phyloP scores from a whole-genome alignment of 2,113 vertebrate species.

The Helogale parvula region DNA sequence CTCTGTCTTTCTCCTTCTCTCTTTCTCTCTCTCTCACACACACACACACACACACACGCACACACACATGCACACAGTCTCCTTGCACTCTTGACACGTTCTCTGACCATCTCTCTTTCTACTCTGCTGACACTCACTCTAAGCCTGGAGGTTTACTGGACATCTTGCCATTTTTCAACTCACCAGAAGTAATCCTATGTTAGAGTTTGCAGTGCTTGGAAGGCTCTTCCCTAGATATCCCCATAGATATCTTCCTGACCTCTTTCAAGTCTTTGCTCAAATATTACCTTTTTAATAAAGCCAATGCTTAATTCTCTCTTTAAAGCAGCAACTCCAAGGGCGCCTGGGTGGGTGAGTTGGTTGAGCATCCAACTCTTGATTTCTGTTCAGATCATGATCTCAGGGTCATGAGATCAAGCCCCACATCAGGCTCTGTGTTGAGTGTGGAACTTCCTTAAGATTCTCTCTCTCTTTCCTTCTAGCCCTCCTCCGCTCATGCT shows the following conservation, averaged over 20 bases:
- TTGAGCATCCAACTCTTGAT: no score
- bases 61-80: neutral
- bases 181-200: accelerated
- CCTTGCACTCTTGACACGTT: neutral
- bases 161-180: neutral
- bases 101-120: neutral
- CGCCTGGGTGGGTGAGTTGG: no score
- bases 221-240: accelerated
- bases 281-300: neutral
- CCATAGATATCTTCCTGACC: neutral
- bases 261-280: neutral
- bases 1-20: neutral
- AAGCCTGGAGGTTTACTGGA: no score
- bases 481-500: no score
- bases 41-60: neutral
- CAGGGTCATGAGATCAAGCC: no score
- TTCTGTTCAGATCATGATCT: no score
- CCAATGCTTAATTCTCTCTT: neutral
- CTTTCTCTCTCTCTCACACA: neutral
- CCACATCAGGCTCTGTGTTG: no score
- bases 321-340: neutral
- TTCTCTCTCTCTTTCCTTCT: no score
- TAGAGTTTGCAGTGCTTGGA: neutral
- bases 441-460: no score
- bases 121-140: neutral